phyloP scores from a whole-genome alignment of 2,888 invertebrate genomes.

The Agriopis aurantiaria region DNA sequence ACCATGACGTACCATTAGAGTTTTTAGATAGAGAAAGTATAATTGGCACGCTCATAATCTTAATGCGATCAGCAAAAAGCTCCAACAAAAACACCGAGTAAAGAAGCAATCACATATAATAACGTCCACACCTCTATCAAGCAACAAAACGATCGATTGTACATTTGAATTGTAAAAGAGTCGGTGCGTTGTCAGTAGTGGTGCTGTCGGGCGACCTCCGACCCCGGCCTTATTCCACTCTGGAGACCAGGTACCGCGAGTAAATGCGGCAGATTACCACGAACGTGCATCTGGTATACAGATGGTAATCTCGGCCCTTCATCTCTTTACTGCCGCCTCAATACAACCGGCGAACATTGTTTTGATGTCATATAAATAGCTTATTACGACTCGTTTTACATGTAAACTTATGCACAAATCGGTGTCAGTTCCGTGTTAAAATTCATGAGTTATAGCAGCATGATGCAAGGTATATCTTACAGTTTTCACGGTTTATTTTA shows the following conservation, averaged over 20 bases:
- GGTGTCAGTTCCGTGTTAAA: constrained; percentile 74
- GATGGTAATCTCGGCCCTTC: constrained; percentile 72
- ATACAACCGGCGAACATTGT: constrained; percentile 63
- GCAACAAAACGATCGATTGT: constrained; percentile 47
- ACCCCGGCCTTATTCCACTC: constrained; percentile 54
- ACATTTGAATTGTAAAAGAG: constrained; percentile 63
- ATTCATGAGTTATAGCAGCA: constrained; percentile 51
- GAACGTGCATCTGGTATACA: constrained; percentile 68
- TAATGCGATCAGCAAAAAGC: constrained; percentile 3
- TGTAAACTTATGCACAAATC: constrained; percentile 59
- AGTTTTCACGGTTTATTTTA: constrained; percentile 49
- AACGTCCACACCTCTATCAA: constrained; percentile 48
- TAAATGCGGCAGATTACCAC: constrained; percentile 59
- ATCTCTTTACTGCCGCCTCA: constrained; percentile 66
- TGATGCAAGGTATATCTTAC: constrained; percentile 41
- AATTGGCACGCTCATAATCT: constrained; percentile 6
- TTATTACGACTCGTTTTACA: constrained; percentile 64
- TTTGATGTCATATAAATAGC: constrained; percentile 76
- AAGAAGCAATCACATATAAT: constrained; percentile 42
- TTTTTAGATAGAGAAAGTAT: background rate
- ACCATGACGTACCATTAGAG: background rate
- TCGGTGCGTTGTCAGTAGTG: constrained; percentile 45
- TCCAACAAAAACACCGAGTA: background rate
- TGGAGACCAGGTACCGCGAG: constrained; percentile 47
- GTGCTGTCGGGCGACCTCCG: constrained; percentile 54